phyloP scores from a whole-genome alignment of 2,797 vertebrate species.

The Brachymystax lenok region DNA sequence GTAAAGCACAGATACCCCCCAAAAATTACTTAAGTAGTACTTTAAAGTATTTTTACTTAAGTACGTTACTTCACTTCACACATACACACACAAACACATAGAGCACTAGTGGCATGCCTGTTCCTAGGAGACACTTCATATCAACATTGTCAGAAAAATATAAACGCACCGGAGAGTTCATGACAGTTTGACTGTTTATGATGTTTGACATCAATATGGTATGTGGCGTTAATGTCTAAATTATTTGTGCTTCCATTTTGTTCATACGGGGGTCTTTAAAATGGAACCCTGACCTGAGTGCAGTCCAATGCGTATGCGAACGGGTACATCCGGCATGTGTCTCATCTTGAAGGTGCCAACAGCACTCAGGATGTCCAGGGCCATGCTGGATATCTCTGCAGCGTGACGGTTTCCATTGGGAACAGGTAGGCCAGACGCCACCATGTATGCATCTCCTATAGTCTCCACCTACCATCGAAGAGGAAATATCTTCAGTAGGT shows the following conservation, averaged over 20 bases:
- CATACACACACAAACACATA: not conserved
- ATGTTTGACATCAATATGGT: not conserved
- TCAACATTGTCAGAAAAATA: not conserved
- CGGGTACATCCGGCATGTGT: slow-evolving; percentile 66
- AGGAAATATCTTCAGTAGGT: not conserved
- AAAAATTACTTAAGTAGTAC: no score
- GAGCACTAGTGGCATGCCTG: not conserved
- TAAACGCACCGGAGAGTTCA: not conserved
- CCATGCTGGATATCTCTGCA: slow-evolving; percentile 63
- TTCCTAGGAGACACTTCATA: not conserved
- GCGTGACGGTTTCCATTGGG: slow-evolving; percentile 57
- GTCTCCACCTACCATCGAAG: slow-evolving; percentile 53
- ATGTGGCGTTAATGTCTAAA: not conserved
- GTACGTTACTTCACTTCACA: no score
- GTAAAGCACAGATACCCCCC: no score
- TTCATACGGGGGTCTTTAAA: not conserved
- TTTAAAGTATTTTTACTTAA: no score
- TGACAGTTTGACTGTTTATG: not conserved
- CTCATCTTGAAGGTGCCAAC: slow-evolving; percentile 67
- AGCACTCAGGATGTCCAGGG: slow-evolving; percentile 63
- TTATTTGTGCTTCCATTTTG: not conserved
- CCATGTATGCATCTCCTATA: slow-evolving; percentile 68
- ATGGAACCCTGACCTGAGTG: slow-evolving; percentile 54
- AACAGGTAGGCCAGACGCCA: slow-evolving; percentile 62
- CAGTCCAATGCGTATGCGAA: slow-evolving; percentile 63